Percentiles rank a stretch among this genome's conserved stretches.
These are phyloP conservation scores for Pecten maximus DNA, from an alignment of 2,888 invertebrate species.

Conservation along the genomic window DNA sequence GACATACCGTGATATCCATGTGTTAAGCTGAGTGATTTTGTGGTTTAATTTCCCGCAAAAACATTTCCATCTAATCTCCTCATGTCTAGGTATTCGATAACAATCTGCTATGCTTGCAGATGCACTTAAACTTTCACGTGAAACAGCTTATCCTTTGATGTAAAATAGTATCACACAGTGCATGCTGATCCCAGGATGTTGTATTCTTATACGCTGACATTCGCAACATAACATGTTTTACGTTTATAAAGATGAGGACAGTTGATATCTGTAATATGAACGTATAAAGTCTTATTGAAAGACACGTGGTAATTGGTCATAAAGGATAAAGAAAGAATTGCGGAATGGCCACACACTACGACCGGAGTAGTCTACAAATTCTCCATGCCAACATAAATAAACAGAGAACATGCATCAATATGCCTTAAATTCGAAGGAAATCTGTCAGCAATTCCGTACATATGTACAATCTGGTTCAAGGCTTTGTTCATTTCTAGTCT, in stretches of 20 bases:
- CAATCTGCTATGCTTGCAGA: not conserved
- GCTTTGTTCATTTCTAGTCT: too few species aligned
- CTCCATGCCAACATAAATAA: not conserved
- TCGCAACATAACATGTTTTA: not conserved
- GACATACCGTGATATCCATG: not conserved
- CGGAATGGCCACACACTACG: conserved; percentile 17
- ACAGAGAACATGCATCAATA: too few species aligned
- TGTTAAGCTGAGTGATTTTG: not conserved
- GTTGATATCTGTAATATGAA: not conserved
- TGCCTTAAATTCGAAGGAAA: too few species aligned
- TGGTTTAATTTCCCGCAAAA: not conserved
- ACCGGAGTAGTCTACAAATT: not conserved
- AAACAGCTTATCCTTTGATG: not conserved
- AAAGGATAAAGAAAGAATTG: not conserved
- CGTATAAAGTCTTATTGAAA: not conserved
- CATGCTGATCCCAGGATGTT: not conserved
- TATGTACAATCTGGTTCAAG: too few species aligned
- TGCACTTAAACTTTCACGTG: not conserved
- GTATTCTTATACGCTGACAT: not conserved
- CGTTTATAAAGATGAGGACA: not conserved
- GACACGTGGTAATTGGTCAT: not conserved
- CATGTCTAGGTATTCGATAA: not conserved
- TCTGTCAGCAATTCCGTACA: too few species aligned
- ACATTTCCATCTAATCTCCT: not conserved
- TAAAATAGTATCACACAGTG: not conserved